Evolutionary conservation across 2,888 invertebrate genomes (phyloP).

Genomic region (Lucinisca nassula): DNA sequence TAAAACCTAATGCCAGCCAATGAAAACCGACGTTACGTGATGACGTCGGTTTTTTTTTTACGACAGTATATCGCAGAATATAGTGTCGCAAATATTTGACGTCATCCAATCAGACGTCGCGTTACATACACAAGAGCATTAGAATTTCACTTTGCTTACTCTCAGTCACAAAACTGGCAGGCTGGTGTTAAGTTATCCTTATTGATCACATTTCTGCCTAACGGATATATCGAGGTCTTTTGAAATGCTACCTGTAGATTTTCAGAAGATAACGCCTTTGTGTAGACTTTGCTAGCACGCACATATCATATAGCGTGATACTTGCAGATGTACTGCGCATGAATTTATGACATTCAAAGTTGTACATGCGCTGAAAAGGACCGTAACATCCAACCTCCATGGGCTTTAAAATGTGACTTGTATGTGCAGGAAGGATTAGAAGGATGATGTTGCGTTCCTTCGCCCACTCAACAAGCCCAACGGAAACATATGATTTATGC

Average conservation of each 20-base stretch:
- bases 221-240: conserved; percentile 14
- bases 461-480: conserved; percentile 41
- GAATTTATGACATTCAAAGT: conserved; percentile 19
- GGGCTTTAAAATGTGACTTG: conserved; percentile 30
- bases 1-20: too few species aligned
- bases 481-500: conserved; percentile 14
- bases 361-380: conserved; percentile 34
- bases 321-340: background rate
- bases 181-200: conserved; percentile 6
- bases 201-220: background rate
- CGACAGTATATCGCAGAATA: too few species aligned
- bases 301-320: conserved; percentile 21
- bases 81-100: too few species aligned
- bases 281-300: conserved; percentile 21
- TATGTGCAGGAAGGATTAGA: conserved; percentile 41
- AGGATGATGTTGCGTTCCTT: conserved; percentile 18
- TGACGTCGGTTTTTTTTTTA: too few species aligned
- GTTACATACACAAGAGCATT: too few species aligned
- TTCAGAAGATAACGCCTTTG: background rate
- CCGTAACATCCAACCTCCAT: conserved; percentile 27
- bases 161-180: background rate
- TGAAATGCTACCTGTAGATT: conserved; percentile 28
- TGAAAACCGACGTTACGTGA: too few species aligned
- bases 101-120: too few species aligned
- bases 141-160: background rate